Evolutionary conservation across 2,113 vertebrate genomes (phyloP), one percentile per base, ranked within the genome.

Genomic region (Trematocara stigmaticum): DNA sequence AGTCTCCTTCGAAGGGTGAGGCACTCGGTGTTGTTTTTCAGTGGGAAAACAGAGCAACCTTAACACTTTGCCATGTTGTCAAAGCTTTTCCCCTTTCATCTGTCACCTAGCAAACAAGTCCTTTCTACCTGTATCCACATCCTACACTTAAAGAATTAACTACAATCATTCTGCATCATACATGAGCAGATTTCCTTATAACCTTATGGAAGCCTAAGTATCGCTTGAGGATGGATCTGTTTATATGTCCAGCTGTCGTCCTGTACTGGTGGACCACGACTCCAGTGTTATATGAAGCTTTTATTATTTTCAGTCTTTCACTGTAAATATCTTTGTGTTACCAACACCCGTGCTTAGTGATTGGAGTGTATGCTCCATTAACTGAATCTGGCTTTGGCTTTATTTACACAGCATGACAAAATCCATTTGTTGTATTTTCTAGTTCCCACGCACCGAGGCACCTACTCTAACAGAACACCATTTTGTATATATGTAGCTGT

Each of bases 281-380:
- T 42, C 38, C 64, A 69, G 7, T 45, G 64, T 69, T 71, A 26
- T 71, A 42, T 42, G 20, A 42, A 69, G 38, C 38, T 69, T 42
- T 71, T 71, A 15, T 71, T 45, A 8, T 38, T 64, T 64, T 40
- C 34, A 66, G 66, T 9, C 64, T 49, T 74, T 74, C 69, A 49
- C 26, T 12, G 10, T 76, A 49, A 76, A 31, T 49, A 76, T 49
- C 42, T 15, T n/a, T 56, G 26, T 69, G 84, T 85, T 55, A 47
- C 74, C 80, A 52, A 6, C 80, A 78, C 79, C 35, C 35, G 10
- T 89, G 71, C 91, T 89, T 79, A 35, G 78, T 82, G 51, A 89
- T 40, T 85, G 81, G 69, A 20, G 74, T n/a, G 15, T 61, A 57
- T 18, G 34, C 79, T 88, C 40, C 40, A 31, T 86, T 79, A 49